A percentile compares a stretch with the other conserved stretches of the same genome.
phyloP scores from a whole-genome alignment of 2,797 vertebrate genomes.

The Coluber constrictor region DNA sequence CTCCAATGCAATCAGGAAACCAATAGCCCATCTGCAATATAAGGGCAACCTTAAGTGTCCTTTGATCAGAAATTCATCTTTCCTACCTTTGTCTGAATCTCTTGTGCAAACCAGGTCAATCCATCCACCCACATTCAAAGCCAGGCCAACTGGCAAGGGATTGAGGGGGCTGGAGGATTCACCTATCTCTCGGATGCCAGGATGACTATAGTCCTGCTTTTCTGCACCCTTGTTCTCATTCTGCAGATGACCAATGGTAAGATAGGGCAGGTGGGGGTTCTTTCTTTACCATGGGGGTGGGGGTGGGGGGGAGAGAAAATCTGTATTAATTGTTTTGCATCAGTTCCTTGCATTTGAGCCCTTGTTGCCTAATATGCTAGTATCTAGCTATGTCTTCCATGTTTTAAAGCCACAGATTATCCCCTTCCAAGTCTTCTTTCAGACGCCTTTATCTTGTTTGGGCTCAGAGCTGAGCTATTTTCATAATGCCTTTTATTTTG shows the following conservation, averaged over 20 bases:
- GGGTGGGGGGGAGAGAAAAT: fast-evolving
- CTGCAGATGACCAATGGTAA: constrained; percentile 54
- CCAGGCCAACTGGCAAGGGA: not conserved
- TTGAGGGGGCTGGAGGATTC: not conserved
- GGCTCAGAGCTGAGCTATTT: fast-evolving
- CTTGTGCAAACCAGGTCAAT: constrained; percentile 11
- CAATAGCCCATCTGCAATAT: constrained; percentile 54
- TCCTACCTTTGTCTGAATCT: not conserved
- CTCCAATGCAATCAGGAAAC: constrained; percentile 46
- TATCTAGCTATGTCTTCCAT: not conserved
- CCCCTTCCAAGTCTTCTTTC: not conserved
- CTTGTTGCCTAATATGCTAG: not conserved
- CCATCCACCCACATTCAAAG: constrained; percentile 38
- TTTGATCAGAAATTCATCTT: constrained; percentile 35
- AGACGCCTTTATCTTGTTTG: not conserved
- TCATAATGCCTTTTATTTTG: not conserved
- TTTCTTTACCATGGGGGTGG: not conserved
- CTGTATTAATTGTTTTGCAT: not conserved
- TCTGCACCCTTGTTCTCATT: constrained; percentile 19
- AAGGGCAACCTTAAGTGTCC: constrained; percentile 40
- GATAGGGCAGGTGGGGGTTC: not conserved
- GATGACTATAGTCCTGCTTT: constrained; percentile 6
- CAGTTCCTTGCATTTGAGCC: not conserved
- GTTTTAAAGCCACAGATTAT: not conserved
- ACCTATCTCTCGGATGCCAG: constrained; percentile 3